Evolutionary conservation across 2,797 vertebrate genomes (phyloP).

Genomic region (Coregonus suidteri): DNA sequence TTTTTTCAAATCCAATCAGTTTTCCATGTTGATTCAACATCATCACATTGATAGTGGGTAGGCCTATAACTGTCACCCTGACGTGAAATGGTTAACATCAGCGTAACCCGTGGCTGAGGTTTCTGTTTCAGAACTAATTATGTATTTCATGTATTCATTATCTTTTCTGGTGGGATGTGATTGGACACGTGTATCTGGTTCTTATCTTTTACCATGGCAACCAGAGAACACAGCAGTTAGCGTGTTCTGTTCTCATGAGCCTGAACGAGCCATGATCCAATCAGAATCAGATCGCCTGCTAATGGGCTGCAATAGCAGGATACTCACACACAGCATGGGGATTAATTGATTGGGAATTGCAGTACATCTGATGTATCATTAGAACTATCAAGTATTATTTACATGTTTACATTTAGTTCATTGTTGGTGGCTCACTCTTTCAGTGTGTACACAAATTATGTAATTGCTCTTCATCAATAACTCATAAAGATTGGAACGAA

Average conservation of each 20-base stretch:
- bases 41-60: too few species aligned
- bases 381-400: not conserved
- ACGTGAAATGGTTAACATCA: not conserved
- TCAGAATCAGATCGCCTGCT: constrained; percentile 23
- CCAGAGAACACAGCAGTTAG: constrained; percentile 31
- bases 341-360: not conserved
- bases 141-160: constrained; percentile 11
- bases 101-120: not conserved
- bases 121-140: constrained; percentile 9
- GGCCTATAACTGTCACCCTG: not conserved
- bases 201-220: constrained; percentile 54
- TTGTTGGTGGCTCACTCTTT: not conserved
- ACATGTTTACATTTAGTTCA: not conserved
- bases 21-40: too few species aligned
- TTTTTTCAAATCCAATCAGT: too few species aligned
- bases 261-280: constrained; percentile 30
- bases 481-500: not conserved
- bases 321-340: not conserved
- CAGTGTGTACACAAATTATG: not conserved
- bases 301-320: constrained; percentile 19
- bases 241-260: constrained; percentile 36
- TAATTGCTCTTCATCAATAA: not conserved
- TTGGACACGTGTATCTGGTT: constrained; percentile 38
- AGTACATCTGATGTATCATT: not conserved
- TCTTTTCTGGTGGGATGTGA: constrained; percentile 25